A percentile compares a stretch with the other conserved stretches of the same genome.
These are phyloP conservation scores for Andricus quercusramuli DNA, from an alignment of 2,888 invertebrate species.

Conservation along the genomic window DNA sequence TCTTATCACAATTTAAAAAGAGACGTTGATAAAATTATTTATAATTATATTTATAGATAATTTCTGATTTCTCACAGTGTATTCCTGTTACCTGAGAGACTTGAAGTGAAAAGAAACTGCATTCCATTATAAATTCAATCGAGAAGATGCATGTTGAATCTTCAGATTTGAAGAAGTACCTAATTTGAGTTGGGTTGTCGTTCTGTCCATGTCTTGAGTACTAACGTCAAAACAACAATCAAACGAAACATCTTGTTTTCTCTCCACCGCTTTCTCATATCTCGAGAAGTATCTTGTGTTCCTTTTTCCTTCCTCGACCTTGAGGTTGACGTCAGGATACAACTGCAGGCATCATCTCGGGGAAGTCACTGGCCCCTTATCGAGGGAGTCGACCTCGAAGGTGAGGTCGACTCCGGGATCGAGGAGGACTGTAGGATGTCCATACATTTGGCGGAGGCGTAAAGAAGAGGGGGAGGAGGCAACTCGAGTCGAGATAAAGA, in stretches of 20 bases:
- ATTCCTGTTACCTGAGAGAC: neutral
- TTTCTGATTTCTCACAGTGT: neutral
- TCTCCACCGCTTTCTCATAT: conserved; percentile 35
- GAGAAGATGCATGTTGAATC: neutral
- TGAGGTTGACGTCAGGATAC: conserved; percentile 36
- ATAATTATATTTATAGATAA: too few relatives aligned
- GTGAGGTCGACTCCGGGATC: conserved; percentile 39
- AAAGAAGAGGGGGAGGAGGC: conserved; percentile 30
- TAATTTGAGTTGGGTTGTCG: neutral
- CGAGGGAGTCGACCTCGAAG: conserved; percentile 59
- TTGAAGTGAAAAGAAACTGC: neutral
- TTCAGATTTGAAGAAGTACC: neutral
- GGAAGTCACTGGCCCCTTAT: conserved; percentile 60
- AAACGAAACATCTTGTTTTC: conserved; percentile 38
- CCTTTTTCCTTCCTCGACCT: conserved; percentile 29
- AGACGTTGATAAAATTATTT: too few relatives aligned
- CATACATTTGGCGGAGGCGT: conserved; percentile 43
- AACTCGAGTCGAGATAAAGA: conserved; percentile 31
- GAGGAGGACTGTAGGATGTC: conserved; percentile 36
- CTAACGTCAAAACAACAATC: conserved; percentile 35
- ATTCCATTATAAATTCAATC: conserved; percentile 23
- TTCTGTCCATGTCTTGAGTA: conserved; percentile 3
- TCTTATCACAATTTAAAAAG: too few relatives aligned
- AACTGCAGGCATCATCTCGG: conserved; percentile 48
- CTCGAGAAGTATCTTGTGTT: conserved; percentile 33